Percentiles rank a stretch among this genome's conserved stretches.
phyloP scores from a whole-genome alignment of 2,888 invertebrate species.

The Chaetogeoica ovagalla region DNA sequence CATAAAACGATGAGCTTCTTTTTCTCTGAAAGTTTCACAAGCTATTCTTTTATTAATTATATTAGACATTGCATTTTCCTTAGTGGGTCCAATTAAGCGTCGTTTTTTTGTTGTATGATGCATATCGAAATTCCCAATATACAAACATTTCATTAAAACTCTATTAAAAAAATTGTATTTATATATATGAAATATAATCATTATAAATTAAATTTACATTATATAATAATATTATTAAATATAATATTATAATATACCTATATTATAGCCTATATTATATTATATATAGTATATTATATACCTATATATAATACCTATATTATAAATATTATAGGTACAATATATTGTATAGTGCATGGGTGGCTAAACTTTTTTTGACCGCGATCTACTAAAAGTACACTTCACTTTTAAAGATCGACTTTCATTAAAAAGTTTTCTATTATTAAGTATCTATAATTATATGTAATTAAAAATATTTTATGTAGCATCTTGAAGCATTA shows the following conservation, averaged over 20 bases:
- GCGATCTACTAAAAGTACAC: no score
- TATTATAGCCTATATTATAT: constrained; percentile 2
- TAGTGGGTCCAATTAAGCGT: neutral
- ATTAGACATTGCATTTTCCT: constrained; percentile 3
- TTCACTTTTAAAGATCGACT: no score
- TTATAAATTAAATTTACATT: no score
- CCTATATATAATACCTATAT: no score
- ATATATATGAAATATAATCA: no score
- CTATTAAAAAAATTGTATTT: neutral
- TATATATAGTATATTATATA: no score
- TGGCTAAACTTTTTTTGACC: no score
- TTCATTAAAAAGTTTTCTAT: no score
- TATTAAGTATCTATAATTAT: no score
- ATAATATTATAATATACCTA: neutral
- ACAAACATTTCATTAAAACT: constrained; percentile 2
- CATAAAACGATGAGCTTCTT: constrained; percentile 11
- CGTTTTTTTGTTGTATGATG: constrained; percentile 10
- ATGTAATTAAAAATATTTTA: no score
- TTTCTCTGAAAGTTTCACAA: neutral
- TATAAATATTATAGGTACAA: neutral
- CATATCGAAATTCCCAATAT: constrained; percentile 5
- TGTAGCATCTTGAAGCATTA: no score
- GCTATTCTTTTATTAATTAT: neutral
- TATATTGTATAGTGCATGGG: neutral
- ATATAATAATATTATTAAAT: neutral